These are phyloP conservation scores for Agrotis puta DNA, from an alignment of 2,888 invertebrate genomes.

Conservation along the genomic window DNA sequence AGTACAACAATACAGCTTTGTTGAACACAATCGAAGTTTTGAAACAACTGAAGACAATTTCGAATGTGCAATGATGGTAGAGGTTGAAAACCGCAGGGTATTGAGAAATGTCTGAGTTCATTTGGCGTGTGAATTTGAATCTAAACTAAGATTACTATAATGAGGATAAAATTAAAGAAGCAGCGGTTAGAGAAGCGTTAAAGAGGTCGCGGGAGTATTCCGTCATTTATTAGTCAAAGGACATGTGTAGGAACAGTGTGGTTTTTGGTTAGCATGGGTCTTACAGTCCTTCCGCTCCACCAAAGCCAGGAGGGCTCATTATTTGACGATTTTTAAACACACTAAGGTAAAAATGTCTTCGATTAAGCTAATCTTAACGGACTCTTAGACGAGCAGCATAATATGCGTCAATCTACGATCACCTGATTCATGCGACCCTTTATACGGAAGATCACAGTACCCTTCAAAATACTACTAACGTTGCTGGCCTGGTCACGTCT, in stretches of 20 bases:
- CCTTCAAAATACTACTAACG: too few species aligned
- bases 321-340: background rate
- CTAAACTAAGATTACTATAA: background rate
- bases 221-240: too few species aligned
- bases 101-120: slow-evolving; percentile 15
- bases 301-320: too few species aligned
- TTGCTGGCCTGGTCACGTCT: too few species aligned
- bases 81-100: slow-evolving; percentile 11
- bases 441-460: too few species aligned
- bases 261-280: too few species aligned
- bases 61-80: slow-evolving; percentile 17
- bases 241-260: too few species aligned
- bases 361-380: background rate
- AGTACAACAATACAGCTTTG: slow-evolving; percentile 49
- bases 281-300: too few species aligned
- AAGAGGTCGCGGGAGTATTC: background rate
- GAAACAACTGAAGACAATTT: slow-evolving; percentile 29
- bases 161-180: background rate
- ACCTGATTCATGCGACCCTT: too few species aligned
- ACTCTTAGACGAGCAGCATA: too few species aligned
- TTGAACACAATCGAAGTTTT: slow-evolving; percentile 22
- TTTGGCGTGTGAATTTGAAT: slow-evolving; percentile 14
- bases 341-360: too few species aligned
- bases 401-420: too few species aligned
- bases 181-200: background rate